A percentile compares a stretch with the other conserved stretches of the same genome.
Conservation (phyloP, 2,797 vertebrate genomes). For the Zalophus californianus region DNA sequence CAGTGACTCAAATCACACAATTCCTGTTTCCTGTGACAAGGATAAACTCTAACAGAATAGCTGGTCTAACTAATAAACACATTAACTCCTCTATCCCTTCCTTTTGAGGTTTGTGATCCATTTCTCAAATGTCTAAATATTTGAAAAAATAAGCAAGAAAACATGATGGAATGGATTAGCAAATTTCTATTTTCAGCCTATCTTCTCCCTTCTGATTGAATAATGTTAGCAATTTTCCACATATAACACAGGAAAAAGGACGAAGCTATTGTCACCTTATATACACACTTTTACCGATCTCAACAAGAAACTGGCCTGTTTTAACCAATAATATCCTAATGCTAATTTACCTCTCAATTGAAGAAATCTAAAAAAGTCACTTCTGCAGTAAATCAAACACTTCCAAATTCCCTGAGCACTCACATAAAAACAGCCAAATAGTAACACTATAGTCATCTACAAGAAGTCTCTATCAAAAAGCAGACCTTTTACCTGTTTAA, state of each 20-base stretch:
- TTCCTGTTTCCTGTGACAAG: not conserved
- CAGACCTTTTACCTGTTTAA: constrained; percentile 7
- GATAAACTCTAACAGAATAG: not conserved
- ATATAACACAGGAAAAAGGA: not conserved
- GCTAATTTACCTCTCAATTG: not conserved
- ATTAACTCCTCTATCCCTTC: not conserved
- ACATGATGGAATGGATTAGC: not conserved
- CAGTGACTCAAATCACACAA: not conserved
- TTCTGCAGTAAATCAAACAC: constrained; percentile 2
- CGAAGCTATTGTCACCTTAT: not conserved
- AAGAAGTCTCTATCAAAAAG: not conserved
- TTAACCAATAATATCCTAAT: not conserved
- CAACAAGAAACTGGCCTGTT: constrained; percentile 19
- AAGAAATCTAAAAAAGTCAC: not conserved
- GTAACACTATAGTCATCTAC: not conserved
- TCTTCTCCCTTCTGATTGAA: not conserved
- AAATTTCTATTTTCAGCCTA: not conserved
- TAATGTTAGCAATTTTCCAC: constrained; percentile 8
- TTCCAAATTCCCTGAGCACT: constrained; percentile 56
- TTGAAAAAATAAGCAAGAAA: not conserved
- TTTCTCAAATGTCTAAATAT: constrained; percentile 37
- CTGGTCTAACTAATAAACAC: not conserved
- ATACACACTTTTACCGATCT: not conserved
- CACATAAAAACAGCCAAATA: not conserved
- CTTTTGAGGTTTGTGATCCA: constrained; percentile 6